Evolutionary conservation across 1,140 invertebrate species (phyloP), one percentile per base, ranked within the genome.

Genomic region (Steinernema feltiae): DNA sequence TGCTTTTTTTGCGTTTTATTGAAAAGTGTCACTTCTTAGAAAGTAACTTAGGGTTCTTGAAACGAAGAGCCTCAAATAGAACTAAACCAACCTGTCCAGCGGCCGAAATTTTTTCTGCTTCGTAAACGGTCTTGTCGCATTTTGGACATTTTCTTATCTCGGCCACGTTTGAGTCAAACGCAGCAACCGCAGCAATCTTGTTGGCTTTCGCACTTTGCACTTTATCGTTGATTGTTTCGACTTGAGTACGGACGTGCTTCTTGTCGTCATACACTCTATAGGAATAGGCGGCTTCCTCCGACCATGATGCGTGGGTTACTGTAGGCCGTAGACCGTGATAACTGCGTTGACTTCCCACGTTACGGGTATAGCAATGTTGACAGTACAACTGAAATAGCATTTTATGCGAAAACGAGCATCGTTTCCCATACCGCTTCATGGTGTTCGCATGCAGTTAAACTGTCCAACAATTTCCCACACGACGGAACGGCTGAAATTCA

Each of bases 41-140:
- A n/a, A n/a, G n/a, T n/a, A n/a, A n/a, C n/a, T n/a, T n/a, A n/a
- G n/a, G n/a, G n/a, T n/a, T n/a, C n/a, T n/a, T n/a, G n/a, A n/a
- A n/a, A n/a, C n/a, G n/a, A n/a, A n/a, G n/a, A n/a, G n/a, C n/a
- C n/a, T n/a, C n/a, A n/a, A n/a, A n/a, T n/a, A n/a, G 75, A 1
- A 29, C 41, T 72, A 1, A 70, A 80, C 48, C n/a, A 53, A 87
- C 92, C 89, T 91, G 90, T 89, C 93, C 93, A 82, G 92, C 90
- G 76, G 93, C 93, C 84, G 94, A 89, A 93, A 94, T 95, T 88
- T 94, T 93, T 88, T 95, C 94, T 70, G 94, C 94, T 76, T 93
- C 93, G 87, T 94, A 96, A 27, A 95, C 94, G 86, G 89, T 94
- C 80, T 94, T 94, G 21, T 93, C 93, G 85, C 93, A 95, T 76